phyloP scores from a whole-genome alignment of 1,140 invertebrate genomes.

The Pomacea maculata region DNA sequence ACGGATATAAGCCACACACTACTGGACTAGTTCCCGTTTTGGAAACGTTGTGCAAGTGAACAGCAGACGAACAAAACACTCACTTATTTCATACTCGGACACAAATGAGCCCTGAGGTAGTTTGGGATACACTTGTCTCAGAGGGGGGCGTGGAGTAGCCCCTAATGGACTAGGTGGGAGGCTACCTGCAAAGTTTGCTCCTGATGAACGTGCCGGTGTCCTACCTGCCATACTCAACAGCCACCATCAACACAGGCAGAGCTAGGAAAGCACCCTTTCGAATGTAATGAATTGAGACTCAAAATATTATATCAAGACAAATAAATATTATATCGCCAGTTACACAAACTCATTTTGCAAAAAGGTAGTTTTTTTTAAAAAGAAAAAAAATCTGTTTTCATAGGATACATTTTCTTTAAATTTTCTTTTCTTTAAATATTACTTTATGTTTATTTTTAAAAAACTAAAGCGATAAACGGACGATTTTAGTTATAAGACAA shows the following conservation, averaged over 20 bases:
- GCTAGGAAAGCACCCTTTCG: not conserved
- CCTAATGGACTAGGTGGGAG: slow-evolving; percentile 33
- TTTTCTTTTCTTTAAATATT: no score
- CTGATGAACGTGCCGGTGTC: slow-evolving; percentile 4
- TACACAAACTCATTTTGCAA: no score
- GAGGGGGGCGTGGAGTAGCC: slow-evolving; percentile 39
- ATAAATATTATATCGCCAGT: no score
- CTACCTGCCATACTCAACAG: slow-evolving; percentile 11
- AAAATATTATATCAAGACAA: no score
- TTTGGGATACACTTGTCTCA: slow-evolving; percentile 36
- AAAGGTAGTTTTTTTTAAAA: no score
- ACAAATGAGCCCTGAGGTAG: slow-evolving; percentile 22
- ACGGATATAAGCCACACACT: no score
- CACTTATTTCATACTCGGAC: slow-evolving; percentile 28
- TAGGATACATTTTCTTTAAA: no score
- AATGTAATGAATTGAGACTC: no score
- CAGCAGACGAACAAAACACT: slow-evolving; percentile 18
- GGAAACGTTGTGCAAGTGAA: not conserved
- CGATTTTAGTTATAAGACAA: no score
- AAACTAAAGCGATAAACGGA: no score
- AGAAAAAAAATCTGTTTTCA: no score
- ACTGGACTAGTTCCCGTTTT: not conserved
- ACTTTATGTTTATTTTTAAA: no score
- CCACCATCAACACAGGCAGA: slow-evolving; percentile 6
- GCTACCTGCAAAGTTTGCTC: slow-evolving; percentile 38